Evolutionary conservation across 1,140 invertebrate genomes (phyloP), one percentile per base, ranked within the genome.

Genomic region (Caenorhabditis briggsae): DNA sequence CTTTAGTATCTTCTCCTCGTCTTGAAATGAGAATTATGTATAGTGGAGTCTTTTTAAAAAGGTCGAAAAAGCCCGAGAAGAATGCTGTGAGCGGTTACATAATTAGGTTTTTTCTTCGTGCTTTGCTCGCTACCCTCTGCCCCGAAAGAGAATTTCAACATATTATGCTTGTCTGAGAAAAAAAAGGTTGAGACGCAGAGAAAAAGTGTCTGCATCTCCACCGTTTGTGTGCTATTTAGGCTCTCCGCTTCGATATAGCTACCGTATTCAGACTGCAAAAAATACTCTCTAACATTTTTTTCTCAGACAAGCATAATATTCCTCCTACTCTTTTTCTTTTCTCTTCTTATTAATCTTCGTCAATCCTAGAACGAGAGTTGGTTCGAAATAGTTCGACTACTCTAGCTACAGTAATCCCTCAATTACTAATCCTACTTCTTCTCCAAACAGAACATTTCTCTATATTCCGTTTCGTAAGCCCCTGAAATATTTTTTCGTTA

Each of bases 31-130:
- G 9, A n/a, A 78, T 23, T 11, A 43, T 14, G 11, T 12, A 78
- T 18, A 50, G 9, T 14, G 43, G 11, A 8, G 70, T 50, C 23
- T 23, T 1, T 46, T 33, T 11, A 41, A 70, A 70, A 70, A 70
- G 33, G 70, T 78, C 46, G 70, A 50, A 53, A 53, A 48, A 78
- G 33, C 16, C n/a, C 11, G 43, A 48, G n/a, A 70, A n/a, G 64
- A 46, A 78, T 46, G 70, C 70, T 23, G 70, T 50, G 64, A 46
- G 64, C 70, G 23, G 70, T 78, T 46, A 53, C 70, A 78, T 78
- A 50, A 78, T 78, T 78, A 78, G 70, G 70, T 78, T 78, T 78
- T n/a, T 50, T 50, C 7, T 46, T 50, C 43, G 59, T 25, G 46
- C 46, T 78, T 9, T n/a, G 46, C 70, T 53, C 46, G 11, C 1